Conservation (phyloP, 2,888 invertebrate genomes). For the Caradrina clavipalpis region DNA sequence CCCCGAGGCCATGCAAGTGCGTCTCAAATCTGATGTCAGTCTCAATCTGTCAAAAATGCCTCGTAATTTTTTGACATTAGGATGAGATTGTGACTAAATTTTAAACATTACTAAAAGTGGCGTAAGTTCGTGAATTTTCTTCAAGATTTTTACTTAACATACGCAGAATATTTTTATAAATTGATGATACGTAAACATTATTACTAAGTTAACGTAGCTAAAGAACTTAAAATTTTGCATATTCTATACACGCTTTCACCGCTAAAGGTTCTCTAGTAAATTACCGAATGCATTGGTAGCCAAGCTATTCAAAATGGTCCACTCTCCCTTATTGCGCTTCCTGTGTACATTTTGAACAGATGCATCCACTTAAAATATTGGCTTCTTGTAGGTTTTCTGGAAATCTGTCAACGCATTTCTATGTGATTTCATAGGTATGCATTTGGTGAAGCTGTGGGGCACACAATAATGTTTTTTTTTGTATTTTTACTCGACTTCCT, state of each 20-base stretch:
- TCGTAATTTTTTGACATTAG: no score
- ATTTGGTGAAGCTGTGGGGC: no score
- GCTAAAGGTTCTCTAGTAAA: slow-evolving; percentile 33
- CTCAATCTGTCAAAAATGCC: no score
- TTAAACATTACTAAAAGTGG: no score
- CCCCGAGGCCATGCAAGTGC: no score
- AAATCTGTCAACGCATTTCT: slow-evolving; percentile 25
- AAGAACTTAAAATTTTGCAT: slow-evolving; percentile 9
- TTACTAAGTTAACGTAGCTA: neutral
- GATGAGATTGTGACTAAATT: no score
- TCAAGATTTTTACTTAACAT: neutral
- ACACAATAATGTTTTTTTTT: no score
- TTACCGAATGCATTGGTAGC: slow-evolving; percentile 24
- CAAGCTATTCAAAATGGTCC: slow-evolving; percentile 46
- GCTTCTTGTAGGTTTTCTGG: slow-evolving; percentile 6
- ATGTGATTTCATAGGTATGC: slow-evolving; percentile 25
- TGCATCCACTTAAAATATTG: slow-evolving; percentile 37
- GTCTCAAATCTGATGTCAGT: no score
- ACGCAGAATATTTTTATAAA: neutral
- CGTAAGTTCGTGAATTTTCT: neutral
- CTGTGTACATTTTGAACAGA: slow-evolving; percentile 39
- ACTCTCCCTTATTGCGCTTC: slow-evolving; percentile 43
- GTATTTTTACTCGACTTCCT: no score
- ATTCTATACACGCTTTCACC: slow-evolving; percentile 11
- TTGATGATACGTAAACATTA: neutral